Evolutionary conservation across 2,797 vertebrate genomes (phyloP).

Genomic region (Pseudopleuronectes americanus): DNA sequence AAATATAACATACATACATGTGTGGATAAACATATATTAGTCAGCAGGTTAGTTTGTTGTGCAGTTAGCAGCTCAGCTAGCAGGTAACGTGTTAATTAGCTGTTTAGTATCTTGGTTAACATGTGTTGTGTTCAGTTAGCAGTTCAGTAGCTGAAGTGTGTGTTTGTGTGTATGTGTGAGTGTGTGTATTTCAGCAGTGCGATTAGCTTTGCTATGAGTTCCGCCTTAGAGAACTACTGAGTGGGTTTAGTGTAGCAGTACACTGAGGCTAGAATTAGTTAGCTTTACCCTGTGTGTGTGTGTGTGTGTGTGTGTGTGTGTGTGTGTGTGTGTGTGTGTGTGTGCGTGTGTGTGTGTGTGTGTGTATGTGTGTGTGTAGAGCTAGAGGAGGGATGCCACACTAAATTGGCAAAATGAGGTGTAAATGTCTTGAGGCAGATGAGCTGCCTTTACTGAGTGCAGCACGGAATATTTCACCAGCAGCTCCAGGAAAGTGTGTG

Average conservation of each 20-base stretch:
- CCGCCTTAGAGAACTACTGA: conserved; percentile 49
- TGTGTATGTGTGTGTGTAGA: conserved; percentile 23
- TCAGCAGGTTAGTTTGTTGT: background rate
- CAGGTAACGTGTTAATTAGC: background rate
- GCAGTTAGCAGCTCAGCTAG: background rate
- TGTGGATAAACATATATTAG: no score
- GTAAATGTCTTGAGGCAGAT: conserved; percentile 76
- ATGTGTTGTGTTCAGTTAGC: background rate
- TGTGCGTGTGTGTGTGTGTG: conserved; percentile 29
- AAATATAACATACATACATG: no score
- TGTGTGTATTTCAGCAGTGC: conserved; percentile 33
- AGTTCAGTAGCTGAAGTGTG: background rate
- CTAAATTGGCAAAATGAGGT: conserved; percentile 74
- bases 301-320: conserved; percentile 29
- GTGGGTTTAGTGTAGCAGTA: conserved; percentile 37
- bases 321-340: conserved; percentile 25
- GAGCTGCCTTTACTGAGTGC: conserved; percentile 62
- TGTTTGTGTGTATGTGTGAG: background rate
- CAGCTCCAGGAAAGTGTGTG: conserved; percentile 49
- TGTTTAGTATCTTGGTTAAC: background rate
- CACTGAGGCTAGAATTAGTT: conserved; percentile 56
- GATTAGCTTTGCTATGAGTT: conserved; percentile 48
- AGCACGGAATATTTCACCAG: conserved; percentile 64
- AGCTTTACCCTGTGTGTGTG: conserved; percentile 23
- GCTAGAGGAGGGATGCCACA: conserved; percentile 57